These are phyloP conservation scores for Pseudoatta argentina DNA, from an alignment of 1,140 invertebrate genomes.

Conservation along the genomic window DNA sequence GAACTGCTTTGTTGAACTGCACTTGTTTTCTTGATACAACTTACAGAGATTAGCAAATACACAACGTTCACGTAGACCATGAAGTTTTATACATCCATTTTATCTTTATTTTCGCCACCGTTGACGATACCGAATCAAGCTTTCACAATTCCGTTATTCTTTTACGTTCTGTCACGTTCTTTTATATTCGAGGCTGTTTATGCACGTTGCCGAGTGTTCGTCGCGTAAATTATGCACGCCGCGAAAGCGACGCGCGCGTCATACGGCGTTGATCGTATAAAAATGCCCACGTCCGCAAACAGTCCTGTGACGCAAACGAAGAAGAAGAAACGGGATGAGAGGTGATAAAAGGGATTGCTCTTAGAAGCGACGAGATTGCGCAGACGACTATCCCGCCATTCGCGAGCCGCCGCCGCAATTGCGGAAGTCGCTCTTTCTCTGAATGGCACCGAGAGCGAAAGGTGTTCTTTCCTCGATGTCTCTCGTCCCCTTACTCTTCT, in stretches of 20 bases:
- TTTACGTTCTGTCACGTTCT: neutral
- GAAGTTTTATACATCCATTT: neutral
- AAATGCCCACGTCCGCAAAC: slow-evolving; percentile 16
- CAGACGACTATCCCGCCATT: slow-evolving; percentile 67
- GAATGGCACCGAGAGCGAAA: slow-evolving; percentile 73
- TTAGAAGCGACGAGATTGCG: slow-evolving; percentile 42
- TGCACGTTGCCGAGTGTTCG: neutral
- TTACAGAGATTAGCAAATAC: neutral
- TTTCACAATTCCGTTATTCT: neutral
- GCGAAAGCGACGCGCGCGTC: neutral
- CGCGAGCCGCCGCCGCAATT: slow-evolving; percentile 65
- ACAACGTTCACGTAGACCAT: neutral
- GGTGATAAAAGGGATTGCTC: slow-evolving; percentile 65
- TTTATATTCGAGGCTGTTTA: slow-evolving; percentile 35
- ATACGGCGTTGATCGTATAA: neutral
- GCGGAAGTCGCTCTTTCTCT: slow-evolving; percentile 72
- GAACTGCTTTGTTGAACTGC: neutral
- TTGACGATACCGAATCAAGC: neutral
- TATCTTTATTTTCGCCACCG: neutral
- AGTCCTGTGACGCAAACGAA: slow-evolving; percentile 18
- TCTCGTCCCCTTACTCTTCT: neutral
- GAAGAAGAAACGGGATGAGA: slow-evolving; percentile 23
- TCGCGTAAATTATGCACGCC: slow-evolving; percentile 37
- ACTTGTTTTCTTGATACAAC: neutral
- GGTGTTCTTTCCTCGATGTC: slow-evolving; percentile 34